Evolutionary conservation across 2,888 invertebrate species (phyloP).

Genomic region (Zaprionus obscuricornis): DNA sequence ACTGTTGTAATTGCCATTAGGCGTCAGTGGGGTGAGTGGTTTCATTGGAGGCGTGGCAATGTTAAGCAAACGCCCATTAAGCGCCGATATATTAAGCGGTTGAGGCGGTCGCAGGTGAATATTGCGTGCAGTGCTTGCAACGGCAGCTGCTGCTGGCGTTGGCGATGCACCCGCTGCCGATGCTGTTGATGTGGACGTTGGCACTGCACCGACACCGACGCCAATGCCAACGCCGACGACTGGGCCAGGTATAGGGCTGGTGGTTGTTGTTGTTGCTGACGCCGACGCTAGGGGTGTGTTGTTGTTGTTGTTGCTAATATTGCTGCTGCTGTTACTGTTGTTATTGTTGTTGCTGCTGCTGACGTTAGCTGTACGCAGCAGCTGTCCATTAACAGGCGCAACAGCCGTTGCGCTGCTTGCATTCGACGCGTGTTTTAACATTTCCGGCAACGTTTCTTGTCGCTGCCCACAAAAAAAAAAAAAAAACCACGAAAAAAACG

Average conservation of each 20-base stretch:
- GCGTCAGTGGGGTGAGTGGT: constrained; percentile 72
- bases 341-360: constrained; percentile 2
- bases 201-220: constrained; percentile 5
- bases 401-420: constrained; percentile 58
- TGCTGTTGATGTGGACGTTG: constrained; percentile 25
- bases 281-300: constrained; percentile 45
- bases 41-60: constrained; percentile 70
- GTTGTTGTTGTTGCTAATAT: constrained; percentile 5
- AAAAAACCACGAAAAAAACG: not conserved
- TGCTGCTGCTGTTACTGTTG: not conserved
- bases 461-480: too few species aligned
- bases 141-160: constrained; percentile 67
- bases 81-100: constrained; percentile 87
- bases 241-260: constrained; percentile 12
- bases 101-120: constrained; percentile 84
- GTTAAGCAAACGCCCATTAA: constrained; percentile 59
- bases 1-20: constrained; percentile 75
- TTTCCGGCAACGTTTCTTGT: constrained; percentile 55
- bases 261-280: constrained; percentile 38
- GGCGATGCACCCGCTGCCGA: constrained; percentile 38
- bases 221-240: constrained; percentile 2
- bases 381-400: constrained; percentile 53
- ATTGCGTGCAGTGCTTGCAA: constrained; percentile 78
- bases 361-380: constrained; percentile 57
- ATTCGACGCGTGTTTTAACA: constrained; percentile 80